phyloP scores from a whole-genome alignment of 2,888 invertebrate species.

The Ypsolopha sequella region DNA sequence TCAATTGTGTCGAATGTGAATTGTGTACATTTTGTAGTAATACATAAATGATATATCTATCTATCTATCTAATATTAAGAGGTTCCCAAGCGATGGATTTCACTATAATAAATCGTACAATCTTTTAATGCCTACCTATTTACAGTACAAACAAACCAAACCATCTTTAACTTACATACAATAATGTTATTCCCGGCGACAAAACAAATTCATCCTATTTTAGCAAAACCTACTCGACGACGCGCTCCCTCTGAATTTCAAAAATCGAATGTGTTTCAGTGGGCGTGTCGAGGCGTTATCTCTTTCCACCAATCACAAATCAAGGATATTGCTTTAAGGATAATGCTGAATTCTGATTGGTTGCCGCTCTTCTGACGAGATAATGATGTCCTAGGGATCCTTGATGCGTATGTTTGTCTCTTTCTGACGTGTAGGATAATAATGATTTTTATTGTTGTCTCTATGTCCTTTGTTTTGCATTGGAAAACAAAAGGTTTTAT shows the following conservation, averaged over 20 bases:
- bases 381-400: slow-evolving; percentile 47
- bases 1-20: too few species aligned
- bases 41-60: too few species aligned
- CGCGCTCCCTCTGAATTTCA: slow-evolving; percentile 43
- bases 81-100: too few species aligned
- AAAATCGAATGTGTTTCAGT: slow-evolving; percentile 51
- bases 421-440: slow-evolving; percentile 17
- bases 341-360: slow-evolving; percentile 43
- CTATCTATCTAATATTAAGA: too few species aligned
- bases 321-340: slow-evolving; percentile 59
- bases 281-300: slow-evolving; percentile 51
- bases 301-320: slow-evolving; percentile 43
- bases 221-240: slow-evolving; percentile 12
- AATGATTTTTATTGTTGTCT: slow-evolving; percentile 4
- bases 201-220: background rate
- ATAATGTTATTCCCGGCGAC: too few species aligned
- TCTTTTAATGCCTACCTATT: background rate
- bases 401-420: slow-evolving; percentile 31
- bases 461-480: background rate
- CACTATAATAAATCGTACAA: background rate
- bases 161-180: background rate
- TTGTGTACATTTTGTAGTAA: too few species aligned
- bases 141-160: background rate
- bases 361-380: slow-evolving; percentile 24
- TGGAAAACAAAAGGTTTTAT: too few species aligned